Evolutionary conservation across 2,113 vertebrate genomes (phyloP).

Genomic region (Calyptomena viridis): DNA sequence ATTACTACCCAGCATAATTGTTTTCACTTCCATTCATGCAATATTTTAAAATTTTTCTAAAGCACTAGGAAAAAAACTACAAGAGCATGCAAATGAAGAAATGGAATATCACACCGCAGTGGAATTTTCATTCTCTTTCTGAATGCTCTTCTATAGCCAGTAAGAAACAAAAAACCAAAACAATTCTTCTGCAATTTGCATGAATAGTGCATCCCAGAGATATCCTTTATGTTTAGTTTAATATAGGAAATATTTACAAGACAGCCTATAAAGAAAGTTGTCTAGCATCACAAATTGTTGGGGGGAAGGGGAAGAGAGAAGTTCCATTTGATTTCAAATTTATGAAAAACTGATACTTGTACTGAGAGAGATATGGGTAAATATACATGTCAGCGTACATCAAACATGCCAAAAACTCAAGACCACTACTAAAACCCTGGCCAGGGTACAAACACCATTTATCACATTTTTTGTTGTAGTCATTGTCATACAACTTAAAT

Average conservation of each 20-base stretch:
- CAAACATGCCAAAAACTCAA: neutral
- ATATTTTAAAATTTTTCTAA: neutral
- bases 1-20: neutral
- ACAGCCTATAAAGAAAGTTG: neutral
- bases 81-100: neutral
- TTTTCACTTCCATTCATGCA: neutral
- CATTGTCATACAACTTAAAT: neutral
- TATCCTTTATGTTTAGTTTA: neutral
- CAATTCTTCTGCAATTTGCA: neutral
- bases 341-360: neutral
- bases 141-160: neutral
- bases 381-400: neutral
- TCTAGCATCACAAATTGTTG: neutral
- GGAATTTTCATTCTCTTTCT: neutral
- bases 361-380: neutral
- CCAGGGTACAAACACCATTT: neutral
- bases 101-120: neutral
- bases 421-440: neutral
- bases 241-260: neutral
- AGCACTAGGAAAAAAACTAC: neutral
- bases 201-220: neutral
- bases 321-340: neutral
- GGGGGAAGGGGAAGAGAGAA: rapidly evolving
- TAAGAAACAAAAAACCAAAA: neutral
- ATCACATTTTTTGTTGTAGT: neutral